Conservation (phyloP, 2,888 invertebrate species). For the Choristoneura rosaceana region DNA sequence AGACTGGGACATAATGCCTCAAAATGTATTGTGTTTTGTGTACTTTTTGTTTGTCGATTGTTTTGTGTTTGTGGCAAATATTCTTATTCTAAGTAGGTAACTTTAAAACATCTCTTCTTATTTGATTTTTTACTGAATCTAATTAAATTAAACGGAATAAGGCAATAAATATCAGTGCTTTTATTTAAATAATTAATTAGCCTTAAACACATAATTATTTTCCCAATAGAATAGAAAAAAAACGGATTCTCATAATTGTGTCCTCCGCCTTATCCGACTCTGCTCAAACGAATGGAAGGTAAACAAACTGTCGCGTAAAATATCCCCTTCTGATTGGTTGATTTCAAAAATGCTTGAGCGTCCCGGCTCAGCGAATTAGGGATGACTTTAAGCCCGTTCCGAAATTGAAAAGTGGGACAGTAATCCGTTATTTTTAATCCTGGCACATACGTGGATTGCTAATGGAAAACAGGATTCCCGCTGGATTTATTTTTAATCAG, state of each 20-base stretch:
- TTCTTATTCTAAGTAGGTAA: too few species aligned
- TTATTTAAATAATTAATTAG: background rate
- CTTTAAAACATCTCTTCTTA: too few species aligned
- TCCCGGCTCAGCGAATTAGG: conserved; percentile 45
- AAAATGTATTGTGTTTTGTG: too few species aligned
- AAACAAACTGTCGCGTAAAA: conserved; percentile 31
- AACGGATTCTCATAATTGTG: conserved; percentile 4
- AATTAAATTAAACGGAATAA: too few species aligned
- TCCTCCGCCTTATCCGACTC: background rate
- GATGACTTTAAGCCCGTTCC: conserved; percentile 47
- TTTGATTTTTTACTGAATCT: too few species aligned
- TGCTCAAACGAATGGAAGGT: conserved; percentile 15
- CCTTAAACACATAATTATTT: background rate
- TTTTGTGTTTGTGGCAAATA: too few species aligned
- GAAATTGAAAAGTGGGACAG: conserved; percentile 54
- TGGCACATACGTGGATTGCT: conserved; percentile 52
- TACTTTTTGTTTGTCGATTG: too few species aligned
- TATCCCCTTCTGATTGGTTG: conserved; percentile 30
- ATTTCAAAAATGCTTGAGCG: conserved; percentile 36
- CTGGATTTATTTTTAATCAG: conserved; percentile 59
- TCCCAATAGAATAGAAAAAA: background rate
- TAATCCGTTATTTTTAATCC: conserved; percentile 57
- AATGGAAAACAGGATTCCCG: conserved; percentile 58
- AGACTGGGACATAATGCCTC: too few species aligned
- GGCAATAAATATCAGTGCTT: too few species aligned